Evolutionary conservation across 2,888 invertebrate genomes (phyloP).

Genomic region (Bhutanitis thaidina): DNA sequence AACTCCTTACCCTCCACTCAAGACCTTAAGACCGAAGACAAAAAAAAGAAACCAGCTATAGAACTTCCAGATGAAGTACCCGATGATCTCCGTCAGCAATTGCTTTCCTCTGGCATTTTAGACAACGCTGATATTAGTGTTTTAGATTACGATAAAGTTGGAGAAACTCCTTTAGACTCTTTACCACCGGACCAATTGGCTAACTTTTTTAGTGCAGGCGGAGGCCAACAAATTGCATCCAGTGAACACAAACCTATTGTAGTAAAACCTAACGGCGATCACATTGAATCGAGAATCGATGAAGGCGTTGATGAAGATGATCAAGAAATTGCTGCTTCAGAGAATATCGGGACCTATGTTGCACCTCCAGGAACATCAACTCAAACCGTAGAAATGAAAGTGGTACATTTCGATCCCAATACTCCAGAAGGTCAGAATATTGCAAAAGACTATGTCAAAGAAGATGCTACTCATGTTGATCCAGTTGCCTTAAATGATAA

Average conservation of each 20-base stretch:
- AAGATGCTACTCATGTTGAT: constrained; percentile 85
- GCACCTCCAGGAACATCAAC: constrained; percentile 48
- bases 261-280: constrained; percentile 82
- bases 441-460: constrained; percentile 85
- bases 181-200: constrained; percentile 92
- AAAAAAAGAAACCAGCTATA: constrained; percentile 75
- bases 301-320: constrained; percentile 71
- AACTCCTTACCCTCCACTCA: constrained; percentile 68
- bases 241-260: constrained; percentile 85
- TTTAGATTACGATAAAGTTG: constrained; percentile 92
- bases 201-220: constrained; percentile 92
- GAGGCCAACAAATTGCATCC: constrained; percentile 84
- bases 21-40: constrained; percentile 70
- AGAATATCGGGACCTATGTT: constrained; percentile 64
- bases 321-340: constrained; percentile 79
- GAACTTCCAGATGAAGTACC: constrained; percentile 93
- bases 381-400: constrained; percentile 89
- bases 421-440: constrained; percentile 85
- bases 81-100: constrained; percentile 89
- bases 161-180: constrained; percentile 90
- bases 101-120: constrained; percentile 91
- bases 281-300: constrained; percentile 70
- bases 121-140: constrained; percentile 93
- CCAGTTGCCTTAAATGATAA: constrained; percentile 87
- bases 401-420: constrained; percentile 89